phyloP scores from a whole-genome alignment of 2,888 invertebrate species.

The Pimpla rufipes region DNA sequence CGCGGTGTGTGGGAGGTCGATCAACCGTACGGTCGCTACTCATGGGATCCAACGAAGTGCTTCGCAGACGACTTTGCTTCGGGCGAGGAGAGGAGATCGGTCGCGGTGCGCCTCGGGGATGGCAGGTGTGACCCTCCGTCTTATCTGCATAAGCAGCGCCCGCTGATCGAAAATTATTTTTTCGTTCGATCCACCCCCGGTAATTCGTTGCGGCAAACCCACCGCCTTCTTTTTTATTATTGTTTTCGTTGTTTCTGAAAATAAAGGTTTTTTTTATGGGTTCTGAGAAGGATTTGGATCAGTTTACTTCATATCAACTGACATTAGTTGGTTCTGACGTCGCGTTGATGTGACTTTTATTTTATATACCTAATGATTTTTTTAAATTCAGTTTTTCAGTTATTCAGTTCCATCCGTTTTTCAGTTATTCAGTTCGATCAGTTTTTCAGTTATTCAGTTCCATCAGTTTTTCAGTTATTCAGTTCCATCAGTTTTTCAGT shows the following conservation, averaged over 20 bases:
- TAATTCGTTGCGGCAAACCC: constrained; percentile 21
- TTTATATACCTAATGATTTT: no score
- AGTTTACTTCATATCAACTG: no score
- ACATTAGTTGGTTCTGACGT: no score
- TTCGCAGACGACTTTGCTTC: constrained; percentile 43
- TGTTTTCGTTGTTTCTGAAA: background rate
- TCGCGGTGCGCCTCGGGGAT: constrained; percentile 58
- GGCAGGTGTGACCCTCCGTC: constrained; percentile 64
- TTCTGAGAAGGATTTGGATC: background rate
- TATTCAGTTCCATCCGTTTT: no score
- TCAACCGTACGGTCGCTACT: constrained; percentile 45
- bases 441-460: no score
- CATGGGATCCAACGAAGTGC: constrained; percentile 48
- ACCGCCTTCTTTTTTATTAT: background rate
- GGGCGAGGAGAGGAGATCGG: constrained; percentile 38
- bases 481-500: no score
- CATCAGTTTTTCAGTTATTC: no score
- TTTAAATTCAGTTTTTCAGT: no score
- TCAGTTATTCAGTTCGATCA: no score
- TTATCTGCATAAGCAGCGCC: constrained; percentile 48
- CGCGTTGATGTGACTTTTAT: no score
- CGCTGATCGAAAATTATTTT: constrained; percentile 24
- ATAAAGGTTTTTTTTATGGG: background rate
- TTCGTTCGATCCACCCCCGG: constrained; percentile 25
- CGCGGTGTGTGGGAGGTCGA: constrained; percentile 70